Evolutionary conservation across 2,113 vertebrate species (phyloP).

Genomic region (Conger conger): DNA sequence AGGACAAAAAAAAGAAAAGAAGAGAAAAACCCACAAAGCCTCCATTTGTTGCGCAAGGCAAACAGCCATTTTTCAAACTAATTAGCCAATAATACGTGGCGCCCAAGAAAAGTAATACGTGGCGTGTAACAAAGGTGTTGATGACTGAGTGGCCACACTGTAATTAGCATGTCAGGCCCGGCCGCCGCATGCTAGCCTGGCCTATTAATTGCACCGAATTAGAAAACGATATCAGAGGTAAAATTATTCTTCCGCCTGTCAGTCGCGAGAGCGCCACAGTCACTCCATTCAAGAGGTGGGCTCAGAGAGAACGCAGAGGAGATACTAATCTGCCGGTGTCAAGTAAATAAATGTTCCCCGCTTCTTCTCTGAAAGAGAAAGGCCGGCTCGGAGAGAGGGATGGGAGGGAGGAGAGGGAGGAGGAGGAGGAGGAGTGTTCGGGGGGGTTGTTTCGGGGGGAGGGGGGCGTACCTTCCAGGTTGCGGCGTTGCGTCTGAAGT

Average conservation of each 20-base stretch:
- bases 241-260: slow-evolving; percentile 98
- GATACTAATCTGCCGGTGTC: slow-evolving; percentile 84
- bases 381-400: too few relatives aligned
- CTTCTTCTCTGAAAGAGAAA: too few relatives aligned
- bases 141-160: slow-evolving; percentile 99
- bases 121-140: slow-evolving; percentile 99
- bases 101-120: slow-evolving; percentile 78
- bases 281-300: slow-evolving; percentile 85
- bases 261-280: slow-evolving; percentile 90
- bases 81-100: slow-evolving; percentile 97
- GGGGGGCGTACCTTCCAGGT: slow-evolving; percentile 95
- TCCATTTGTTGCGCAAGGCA: slow-evolving; percentile 87
- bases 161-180: slow-evolving; percentile 98
- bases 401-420: too few relatives aligned
- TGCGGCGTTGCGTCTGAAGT: slow-evolving; percentile 98
- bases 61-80: slow-evolving; percentile 98
- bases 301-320: slow-evolving; percentile 81
- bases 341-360: slow-evolving; percentile 85
- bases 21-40: slow-evolving; percentile 72
- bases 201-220: slow-evolving; percentile 99
- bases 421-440: too few relatives aligned
- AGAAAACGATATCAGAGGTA: slow-evolving; percentile 98
- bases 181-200: slow-evolving; percentile 88
- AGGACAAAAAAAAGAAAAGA: slow-evolving; percentile 41
- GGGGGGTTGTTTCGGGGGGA: slow-evolving; percentile 44